Percentiles rank a stretch among this genome's conserved stretches.
Conservation (phyloP, 2,888 invertebrate species). For the Limnephilus marmoratus region DNA sequence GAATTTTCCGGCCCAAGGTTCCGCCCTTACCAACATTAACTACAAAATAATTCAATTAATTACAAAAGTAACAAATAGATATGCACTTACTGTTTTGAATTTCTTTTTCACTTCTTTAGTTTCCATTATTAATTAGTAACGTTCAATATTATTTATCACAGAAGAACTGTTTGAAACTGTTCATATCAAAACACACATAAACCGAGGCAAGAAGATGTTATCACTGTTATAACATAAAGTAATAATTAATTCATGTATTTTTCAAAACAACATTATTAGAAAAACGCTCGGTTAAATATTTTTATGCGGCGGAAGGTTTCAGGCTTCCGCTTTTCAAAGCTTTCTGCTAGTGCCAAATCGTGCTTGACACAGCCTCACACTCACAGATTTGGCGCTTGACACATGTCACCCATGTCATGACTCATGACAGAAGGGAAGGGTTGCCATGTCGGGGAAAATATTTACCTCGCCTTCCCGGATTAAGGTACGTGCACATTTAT, state of each 20-base stretch:
- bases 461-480: background rate
- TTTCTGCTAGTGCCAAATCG: background rate
- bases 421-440: conserved; percentile 4
- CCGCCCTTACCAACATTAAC: background rate
- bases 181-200: background rate
- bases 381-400: background rate
- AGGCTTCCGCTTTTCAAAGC: background rate
- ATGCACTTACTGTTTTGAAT: conserved; percentile 52
- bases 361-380: background rate
- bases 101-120: conserved; percentile 57
- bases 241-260: background rate
- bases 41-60: background rate
- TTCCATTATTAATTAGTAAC: conserved; percentile 41
- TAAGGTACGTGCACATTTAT: background rate
- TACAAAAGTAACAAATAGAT: background rate
- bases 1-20: background rate
- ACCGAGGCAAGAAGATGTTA: background rate
- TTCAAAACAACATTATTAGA: background rate
- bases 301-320: background rate
- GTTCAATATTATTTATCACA: background rate
- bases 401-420: conserved; percentile 17
- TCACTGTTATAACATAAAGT: background rate
- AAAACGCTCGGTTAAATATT: background rate
- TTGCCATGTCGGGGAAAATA: conserved; percentile 13
- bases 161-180: background rate